These are phyloP conservation scores for Pantherophis vulpinus DNA, from an alignment of 2,797 vertebrate genomes.

Conservation along the genomic window DNA sequence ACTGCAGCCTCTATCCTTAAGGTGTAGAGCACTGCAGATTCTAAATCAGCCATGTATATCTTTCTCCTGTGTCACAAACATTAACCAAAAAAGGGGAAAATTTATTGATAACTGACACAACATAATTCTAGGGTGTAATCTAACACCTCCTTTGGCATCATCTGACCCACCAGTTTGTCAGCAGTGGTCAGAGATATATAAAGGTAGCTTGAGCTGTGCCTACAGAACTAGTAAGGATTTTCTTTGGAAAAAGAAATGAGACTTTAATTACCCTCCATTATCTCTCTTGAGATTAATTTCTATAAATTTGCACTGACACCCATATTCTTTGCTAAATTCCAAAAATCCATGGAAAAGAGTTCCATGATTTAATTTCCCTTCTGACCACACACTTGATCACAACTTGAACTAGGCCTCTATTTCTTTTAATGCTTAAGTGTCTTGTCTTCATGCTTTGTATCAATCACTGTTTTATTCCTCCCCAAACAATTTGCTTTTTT, in stretches of 20 bases:
- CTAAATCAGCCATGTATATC: slow-evolving; percentile 91
- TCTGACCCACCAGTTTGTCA: not conserved
- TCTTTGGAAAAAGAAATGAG: not conserved
- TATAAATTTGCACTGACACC: not conserved
- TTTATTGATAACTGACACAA: not conserved
- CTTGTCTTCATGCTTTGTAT: not conserved
- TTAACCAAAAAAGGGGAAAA: slow-evolving; percentile 44
- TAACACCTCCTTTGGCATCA: too few relatives aligned
- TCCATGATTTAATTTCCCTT: not conserved
- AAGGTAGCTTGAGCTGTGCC: rapidly evolving
- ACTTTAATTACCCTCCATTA: not conserved
- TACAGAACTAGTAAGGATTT: not conserved
- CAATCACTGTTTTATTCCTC: not conserved
- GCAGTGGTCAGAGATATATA: not conserved
- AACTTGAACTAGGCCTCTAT: not conserved
- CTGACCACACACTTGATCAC: not conserved
- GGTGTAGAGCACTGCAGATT: slow-evolving; percentile 86
- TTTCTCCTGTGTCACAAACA: slow-evolving; percentile 67
- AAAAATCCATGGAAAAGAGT: not conserved
- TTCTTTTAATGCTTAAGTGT: not conserved
- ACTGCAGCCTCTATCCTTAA: slow-evolving; percentile 81
- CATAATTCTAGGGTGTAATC: not conserved
- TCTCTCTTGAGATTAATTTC: not conserved
- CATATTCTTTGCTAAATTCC: not conserved
- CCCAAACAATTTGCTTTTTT: not conserved